Evolutionary conservation across 1,140 invertebrate genomes (phyloP).

Genomic region (Gonioctena quinquepunctata): DNA sequence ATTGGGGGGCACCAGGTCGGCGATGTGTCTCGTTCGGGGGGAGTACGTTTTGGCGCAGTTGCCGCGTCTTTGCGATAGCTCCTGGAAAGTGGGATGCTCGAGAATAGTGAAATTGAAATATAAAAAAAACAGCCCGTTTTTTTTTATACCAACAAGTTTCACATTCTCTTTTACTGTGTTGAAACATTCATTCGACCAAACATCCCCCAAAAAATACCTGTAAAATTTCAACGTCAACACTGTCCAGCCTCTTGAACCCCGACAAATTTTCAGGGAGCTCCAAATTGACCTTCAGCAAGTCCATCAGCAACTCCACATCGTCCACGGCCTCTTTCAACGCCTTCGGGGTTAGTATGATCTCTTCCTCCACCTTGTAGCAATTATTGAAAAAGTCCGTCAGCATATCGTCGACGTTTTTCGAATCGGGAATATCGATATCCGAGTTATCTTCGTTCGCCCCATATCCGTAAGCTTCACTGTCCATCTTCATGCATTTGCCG

Average conservation of each 20-base stretch:
- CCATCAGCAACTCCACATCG: constrained; percentile 17
- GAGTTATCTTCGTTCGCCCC: background rate
- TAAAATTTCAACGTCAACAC: constrained; percentile 23
- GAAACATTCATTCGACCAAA: too few relatives aligned
- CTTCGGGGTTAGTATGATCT: background rate
- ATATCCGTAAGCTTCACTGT: background rate
- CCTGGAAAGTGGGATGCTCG: too few relatives aligned
- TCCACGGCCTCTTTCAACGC: background rate
- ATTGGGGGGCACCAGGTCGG: constrained; percentile 34
- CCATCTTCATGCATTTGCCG: background rate
- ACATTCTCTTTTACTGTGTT: too few relatives aligned
- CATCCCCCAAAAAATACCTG: too few relatives aligned
- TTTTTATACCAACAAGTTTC: too few relatives aligned
- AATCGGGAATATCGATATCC: background rate
- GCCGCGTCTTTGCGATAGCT: too few relatives aligned
- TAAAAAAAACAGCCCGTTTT: too few relatives aligned
- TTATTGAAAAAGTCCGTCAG: constrained; percentile 30
- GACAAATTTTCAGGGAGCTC: constrained; percentile 30
- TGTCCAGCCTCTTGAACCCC: constrained; percentile 15
- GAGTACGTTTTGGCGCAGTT: too few relatives aligned
- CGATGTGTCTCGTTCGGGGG: background rate
- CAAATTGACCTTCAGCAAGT: constrained; percentile 26
- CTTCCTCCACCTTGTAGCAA: constrained; percentile 9
- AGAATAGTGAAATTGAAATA: too few relatives aligned
- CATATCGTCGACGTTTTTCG: constrained; percentile 25